phyloP scores from a whole-genome alignment of 2,888 invertebrate species.

The Acronicta alni region DNA sequence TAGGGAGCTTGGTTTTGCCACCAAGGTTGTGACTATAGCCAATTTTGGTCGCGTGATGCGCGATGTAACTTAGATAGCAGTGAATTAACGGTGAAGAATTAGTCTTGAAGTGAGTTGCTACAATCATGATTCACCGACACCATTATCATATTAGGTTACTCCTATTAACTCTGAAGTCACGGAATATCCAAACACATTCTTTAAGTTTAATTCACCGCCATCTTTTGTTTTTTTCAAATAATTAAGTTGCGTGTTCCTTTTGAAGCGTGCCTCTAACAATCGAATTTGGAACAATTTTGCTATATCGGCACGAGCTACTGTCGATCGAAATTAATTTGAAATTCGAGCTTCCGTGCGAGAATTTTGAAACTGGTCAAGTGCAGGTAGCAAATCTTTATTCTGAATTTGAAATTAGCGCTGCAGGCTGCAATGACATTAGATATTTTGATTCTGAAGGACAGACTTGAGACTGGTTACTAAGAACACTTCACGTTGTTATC shows the following conservation, averaged over 20 bases:
- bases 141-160: conserved; percentile 33
- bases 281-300: conserved; percentile 65
- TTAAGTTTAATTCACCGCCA: conserved; percentile 34
- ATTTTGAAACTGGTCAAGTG: conserved; percentile 55
- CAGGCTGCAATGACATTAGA: conserved; percentile 37
- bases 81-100: neutral
- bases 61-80: no score
- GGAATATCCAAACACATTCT: conserved; percentile 32
- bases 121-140: conserved; percentile 13
- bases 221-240: conserved; percentile 38
- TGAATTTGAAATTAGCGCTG: conserved; percentile 48
- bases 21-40: no score
- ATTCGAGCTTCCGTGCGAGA: conserved; percentile 78
- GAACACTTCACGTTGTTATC: no score
- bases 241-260: conserved; percentile 63
- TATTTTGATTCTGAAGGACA: conserved; percentile 36
- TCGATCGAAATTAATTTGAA: conserved; percentile 65
- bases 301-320: conserved; percentile 77
- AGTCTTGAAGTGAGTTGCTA: neutral
- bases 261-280: conserved; percentile 72
- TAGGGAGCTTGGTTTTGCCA: no score
- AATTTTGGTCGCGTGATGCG: no score
- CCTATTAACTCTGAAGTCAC: conserved; percentile 32
- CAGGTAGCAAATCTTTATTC: conserved; percentile 54
- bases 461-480: conserved; percentile 13